These are phyloP conservation scores for Blera fallax DNA, from an alignment of 2,888 invertebrate genomes.

Conservation along the genomic window DNA sequence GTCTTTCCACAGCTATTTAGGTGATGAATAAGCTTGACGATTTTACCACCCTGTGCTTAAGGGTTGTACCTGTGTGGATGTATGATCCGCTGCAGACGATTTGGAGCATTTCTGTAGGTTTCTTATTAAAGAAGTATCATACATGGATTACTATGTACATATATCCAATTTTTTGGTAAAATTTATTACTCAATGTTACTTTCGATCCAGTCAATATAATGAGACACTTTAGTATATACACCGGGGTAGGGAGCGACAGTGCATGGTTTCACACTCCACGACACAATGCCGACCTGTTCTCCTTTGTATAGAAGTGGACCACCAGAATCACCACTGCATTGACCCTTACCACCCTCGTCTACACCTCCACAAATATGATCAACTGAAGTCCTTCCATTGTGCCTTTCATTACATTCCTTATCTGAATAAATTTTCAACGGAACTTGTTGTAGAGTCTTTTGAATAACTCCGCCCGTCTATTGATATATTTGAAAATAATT, in stretches of 20 bases:
- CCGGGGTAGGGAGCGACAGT: conserved; percentile 81
- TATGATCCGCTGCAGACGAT: too few relatives aligned
- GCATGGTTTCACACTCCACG: conserved; percentile 82
- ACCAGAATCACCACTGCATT: conserved; percentile 82
- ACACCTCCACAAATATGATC: conserved; percentile 82
- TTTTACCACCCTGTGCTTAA: too few relatives aligned
- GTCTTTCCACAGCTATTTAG: too few relatives aligned
- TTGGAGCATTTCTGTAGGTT: too few relatives aligned
- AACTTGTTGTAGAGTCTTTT: conserved; percentile 80
- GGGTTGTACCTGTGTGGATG: too few relatives aligned
- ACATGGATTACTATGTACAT: too few relatives aligned
- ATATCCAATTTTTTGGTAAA: too few relatives aligned
- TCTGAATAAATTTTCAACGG: conserved; percentile 79
- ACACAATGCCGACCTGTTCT: conserved; percentile 81
- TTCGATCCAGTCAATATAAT: conserved; percentile 78
- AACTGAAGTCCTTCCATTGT: conserved; percentile 75
- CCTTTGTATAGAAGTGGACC: conserved; percentile 80
- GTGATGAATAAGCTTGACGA: too few relatives aligned
- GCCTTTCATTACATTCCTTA: conserved; percentile 79
- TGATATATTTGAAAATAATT: background rate
- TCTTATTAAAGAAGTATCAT: background rate
- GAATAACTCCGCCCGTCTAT: conserved; percentile 79
- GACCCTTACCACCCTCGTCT: conserved; percentile 82
- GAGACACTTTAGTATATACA: conserved; percentile 81
- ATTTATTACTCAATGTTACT: background rate